A percentile compares a stretch with the other conserved stretches of the same genome.
Evolutionary conservation across 2,797 vertebrate genomes (phyloP).

Genomic region (Helostoma temminkii): DNA sequence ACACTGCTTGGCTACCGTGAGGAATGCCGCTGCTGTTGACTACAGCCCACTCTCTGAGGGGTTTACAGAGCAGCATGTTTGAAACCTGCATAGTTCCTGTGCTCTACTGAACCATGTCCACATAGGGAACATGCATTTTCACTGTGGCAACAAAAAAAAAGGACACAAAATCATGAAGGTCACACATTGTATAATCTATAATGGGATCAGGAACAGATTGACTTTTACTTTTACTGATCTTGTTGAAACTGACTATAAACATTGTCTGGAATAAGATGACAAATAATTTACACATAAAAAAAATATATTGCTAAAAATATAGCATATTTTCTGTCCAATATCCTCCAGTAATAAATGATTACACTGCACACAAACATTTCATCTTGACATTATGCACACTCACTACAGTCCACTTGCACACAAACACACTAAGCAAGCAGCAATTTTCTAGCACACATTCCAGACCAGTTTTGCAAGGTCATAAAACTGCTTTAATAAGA

Average conservation of each 20-base stretch:
- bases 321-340: not conserved
- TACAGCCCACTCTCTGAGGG: slow-evolving; percentile 51
- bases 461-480: slow-evolving; percentile 64
- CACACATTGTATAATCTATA: not conserved
- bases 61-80: slow-evolving; percentile 42
- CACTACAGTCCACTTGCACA: not conserved
- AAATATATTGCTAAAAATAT: not conserved
- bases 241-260: not conserved
- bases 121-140: slow-evolving; percentile 23
- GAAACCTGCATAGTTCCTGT: slow-evolving; percentile 24
- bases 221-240: not conserved
- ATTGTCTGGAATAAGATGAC: not conserved
- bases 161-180: slow-evolving; percentile 10
- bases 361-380: slow-evolving; percentile 5
- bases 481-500: slow-evolving; percentile 62
- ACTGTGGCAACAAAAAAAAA: slow-evolving; percentile 22
- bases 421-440: slow-evolving; percentile 25
- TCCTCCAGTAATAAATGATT: not conserved
- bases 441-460: slow-evolving; percentile 59
- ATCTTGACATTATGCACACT: slow-evolving; percentile 2
- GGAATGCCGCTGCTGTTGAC: slow-evolving; percentile 58
- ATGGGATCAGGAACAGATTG: not conserved
- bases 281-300: not conserved
- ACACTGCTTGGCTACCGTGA: slow-evolving; percentile 46
- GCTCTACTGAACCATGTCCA: slow-evolving; percentile 23